Evolutionary conservation across 2,888 invertebrate genomes (phyloP), one percentile per base, ranked within the genome.

Genomic region (Trissolcus japonicus): DNA sequence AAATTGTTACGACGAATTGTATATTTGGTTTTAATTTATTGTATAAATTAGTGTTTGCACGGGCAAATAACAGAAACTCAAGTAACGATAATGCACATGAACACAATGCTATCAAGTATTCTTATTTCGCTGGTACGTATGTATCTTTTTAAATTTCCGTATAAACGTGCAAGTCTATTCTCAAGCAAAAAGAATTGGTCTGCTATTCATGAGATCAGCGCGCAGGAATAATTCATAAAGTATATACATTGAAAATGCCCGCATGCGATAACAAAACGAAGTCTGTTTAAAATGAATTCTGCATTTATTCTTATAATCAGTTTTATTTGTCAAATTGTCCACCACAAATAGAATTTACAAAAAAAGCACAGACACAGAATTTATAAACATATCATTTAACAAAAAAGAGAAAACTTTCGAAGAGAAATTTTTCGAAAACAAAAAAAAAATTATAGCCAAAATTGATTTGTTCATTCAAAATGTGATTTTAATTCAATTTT

Each of bases 181-280:
- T 25, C 19, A 40, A 51, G 59, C 65, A 65, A 65, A 53, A 69
- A 65, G 76, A 69, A 76, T 65, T 25, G 51, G 65, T 51, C 65
- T 35, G 60, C 19, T 69, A 76, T 76, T 76, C 76, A 76, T 76
- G 76, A 76, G 69, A 69, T 65, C 65, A 69, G 61, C 9, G 50
- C 46, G 48, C 40, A 56, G 61, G 76, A 75, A 75, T 75, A 75
- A 69, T 75, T 63, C 65, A 75, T 69, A 63, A 75, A 63, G 68
- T 35, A 35, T 65, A 69, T 75, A 65, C 60, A 69, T 75, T 59
- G 63, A 69, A 75, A 75, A 65, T 69, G 68, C 63, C 60, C 51
- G 75, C 60, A 69, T 75, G 75, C 41, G 62, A 68, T 68, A 68
- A 68, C 67, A 67, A 68, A 66, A 68, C 41, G 61, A 59, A 51